Conservation (phyloP, 2,113 vertebrate genomes). For the Nibea coibor region DNA sequence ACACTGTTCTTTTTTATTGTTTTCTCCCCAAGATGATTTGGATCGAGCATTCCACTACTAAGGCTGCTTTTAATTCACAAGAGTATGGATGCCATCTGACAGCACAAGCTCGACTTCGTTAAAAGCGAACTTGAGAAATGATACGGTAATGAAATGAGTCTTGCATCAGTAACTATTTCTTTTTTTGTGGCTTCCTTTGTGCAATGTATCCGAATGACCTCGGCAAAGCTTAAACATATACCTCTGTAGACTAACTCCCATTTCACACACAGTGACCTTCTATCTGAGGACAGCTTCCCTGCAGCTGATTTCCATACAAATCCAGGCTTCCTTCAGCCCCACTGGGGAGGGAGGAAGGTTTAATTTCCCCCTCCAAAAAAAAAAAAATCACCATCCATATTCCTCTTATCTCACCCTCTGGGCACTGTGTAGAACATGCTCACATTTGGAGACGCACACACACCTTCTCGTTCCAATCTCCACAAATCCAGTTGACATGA, state of each 20-base stretch:
- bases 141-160: conserved; percentile 9
- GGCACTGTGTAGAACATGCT: conserved; percentile 11
- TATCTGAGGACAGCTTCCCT: conserved; percentile 39
- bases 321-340: conserved; percentile 25
- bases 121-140: conserved; percentile 8
- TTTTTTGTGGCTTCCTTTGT: background rate
- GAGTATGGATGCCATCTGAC: background rate
- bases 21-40: conserved; percentile 6
- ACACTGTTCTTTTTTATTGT: conserved; percentile 11
- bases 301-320: conserved; percentile 59
- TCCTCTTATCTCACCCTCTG: conserved; percentile 36
- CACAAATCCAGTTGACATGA: conserved; percentile 53
- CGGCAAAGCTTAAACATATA: background rate
- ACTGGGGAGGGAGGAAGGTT: conserved; percentile 7
- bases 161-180: conserved; percentile 6
- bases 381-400: conserved; percentile 32
- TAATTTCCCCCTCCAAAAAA: conserved; percentile 47
- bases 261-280: conserved; percentile 28
- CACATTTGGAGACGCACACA: conserved; percentile 16
- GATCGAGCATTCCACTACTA: conserved; percentile 15
- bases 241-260: background rate
- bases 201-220: background rate
- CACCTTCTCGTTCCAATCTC: conserved; percentile 24
- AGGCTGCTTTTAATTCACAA: conserved; percentile 22
- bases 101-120: background rate